phyloP scores from a whole-genome alignment of 2,113 vertebrate species.

The Oxyura jamaicensis region DNA sequence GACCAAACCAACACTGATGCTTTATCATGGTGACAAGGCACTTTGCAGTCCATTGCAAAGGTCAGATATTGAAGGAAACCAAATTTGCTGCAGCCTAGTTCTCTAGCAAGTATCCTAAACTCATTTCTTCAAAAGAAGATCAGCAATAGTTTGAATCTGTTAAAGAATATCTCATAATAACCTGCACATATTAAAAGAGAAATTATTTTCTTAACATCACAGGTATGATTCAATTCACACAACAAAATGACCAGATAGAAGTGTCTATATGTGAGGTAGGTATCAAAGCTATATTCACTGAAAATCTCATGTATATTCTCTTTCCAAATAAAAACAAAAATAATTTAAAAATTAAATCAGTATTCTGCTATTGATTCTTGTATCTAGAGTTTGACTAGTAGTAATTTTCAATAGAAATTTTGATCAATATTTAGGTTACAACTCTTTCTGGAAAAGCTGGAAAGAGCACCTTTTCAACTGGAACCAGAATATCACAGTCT shows the following conservation, averaged over 20 bases:
- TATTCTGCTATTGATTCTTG: neutral
- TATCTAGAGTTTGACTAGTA: neutral
- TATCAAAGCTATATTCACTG: neutral
- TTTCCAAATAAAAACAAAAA: neutral
- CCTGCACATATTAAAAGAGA: neutral
- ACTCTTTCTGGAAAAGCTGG: neutral
- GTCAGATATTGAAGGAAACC: neutral
- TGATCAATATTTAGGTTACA: neutral
- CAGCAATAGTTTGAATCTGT: neutral
- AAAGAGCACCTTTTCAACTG: neutral
- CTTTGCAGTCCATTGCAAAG: neutral
- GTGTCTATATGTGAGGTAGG: neutral
- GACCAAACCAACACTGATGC: fast-evolving
- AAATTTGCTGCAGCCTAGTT: neutral
- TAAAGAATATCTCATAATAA: neutral
- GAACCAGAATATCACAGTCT: neutral
- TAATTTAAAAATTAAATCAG: neutral
- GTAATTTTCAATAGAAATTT: neutral
- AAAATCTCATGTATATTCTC: neutral
- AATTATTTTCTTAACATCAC: neutral
- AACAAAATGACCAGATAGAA: neutral
- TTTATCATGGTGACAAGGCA: neutral
- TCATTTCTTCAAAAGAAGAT: neutral
- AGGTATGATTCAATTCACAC: neutral
- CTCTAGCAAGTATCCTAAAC: neutral